A percentile compares a stretch with the other conserved stretches of the same genome.
Evolutionary conservation across 2,113 vertebrate genomes (phyloP).

Genomic region (Xiphorhynchus elegans): DNA sequence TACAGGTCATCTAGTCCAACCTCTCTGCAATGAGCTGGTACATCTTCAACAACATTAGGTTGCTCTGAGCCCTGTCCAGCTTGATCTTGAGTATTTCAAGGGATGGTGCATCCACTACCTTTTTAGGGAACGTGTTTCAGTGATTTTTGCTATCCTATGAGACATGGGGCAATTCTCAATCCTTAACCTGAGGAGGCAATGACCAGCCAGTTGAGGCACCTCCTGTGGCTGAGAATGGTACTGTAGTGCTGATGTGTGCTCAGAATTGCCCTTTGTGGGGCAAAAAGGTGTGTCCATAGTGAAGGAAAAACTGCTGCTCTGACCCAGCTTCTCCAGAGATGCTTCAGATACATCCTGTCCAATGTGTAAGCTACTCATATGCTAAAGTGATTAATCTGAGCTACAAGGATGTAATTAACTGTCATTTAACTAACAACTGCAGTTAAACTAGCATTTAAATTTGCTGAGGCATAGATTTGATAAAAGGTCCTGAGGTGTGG

Average conservation of each 20-base stretch:
- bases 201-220: not conserved
- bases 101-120: not conserved
- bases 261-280: not conserved
- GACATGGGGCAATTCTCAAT: not conserved
- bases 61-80: not conserved
- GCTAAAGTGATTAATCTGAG: slow-evolving; percentile 42
- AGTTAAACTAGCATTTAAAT: slow-evolving; percentile 61
- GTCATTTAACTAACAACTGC: slow-evolving; percentile 56
- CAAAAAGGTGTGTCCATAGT: not conserved
- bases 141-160: not conserved
- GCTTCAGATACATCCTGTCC: not conserved
- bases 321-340: slow-evolving; percentile 10
- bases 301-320: not conserved
- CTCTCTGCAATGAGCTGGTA: not conserved
- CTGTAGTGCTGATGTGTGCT: not conserved
- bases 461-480: slow-evolving; percentile 44
- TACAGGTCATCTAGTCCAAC: not conserved
- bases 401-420: slow-evolving; percentile 59
- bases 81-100: fast-evolving
- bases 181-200: not conserved
- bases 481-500: slow-evolving; percentile 43
- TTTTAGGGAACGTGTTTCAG: not conserved
- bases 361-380: not conserved
- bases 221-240: not conserved
- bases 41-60: not conserved